Evolutionary conservation across 2,113 vertebrate genomes (phyloP), one percentile per base, ranked within the genome.

Genomic region (Beaufortia kweichowensis): DNA sequence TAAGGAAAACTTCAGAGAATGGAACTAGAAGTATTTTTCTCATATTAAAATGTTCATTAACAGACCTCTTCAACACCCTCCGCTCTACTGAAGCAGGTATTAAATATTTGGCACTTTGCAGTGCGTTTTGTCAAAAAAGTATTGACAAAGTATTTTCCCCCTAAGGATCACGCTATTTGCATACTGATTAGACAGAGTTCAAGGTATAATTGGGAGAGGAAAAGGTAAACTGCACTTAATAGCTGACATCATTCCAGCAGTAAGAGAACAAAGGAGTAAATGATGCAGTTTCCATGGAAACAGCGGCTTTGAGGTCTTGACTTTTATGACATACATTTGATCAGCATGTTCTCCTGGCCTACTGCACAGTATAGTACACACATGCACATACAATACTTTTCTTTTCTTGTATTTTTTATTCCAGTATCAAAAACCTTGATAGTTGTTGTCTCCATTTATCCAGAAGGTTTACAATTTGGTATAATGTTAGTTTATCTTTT

Each of bases 211-310:
- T 62, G 28, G 3, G 12, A 10, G 61, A 56, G 67, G 26, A 35
- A 55, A 66, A 29, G 60, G 39, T 66, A 63, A 28, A 48, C 5
- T 21, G 15, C 26, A 6, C 56, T 10, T 26, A 19, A 24, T 43
- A 50, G 26, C 28, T 28, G 14, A 24, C 48, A 53, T 65, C 53
- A 66, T 60, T 60, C 41, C 75, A 72, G 11, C 53, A 62, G 21
- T 73, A 14, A 33, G 26, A 41, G n/a, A 21, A 19, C 28, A 68
- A n/a, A 19, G 23, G 63, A 78, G 61, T 62, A 77, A 78, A 66
- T 26, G 28, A 64, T 19, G 7, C 69, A 35, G 85, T 86, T 86
- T 46, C 78, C 55, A 64, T 82, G 24, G 82, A 75, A 86, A 86
- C 68, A 26, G 8, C 50, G 24, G 65, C 17, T 60, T 56, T 46